Conservation (phyloP, 2,888 invertebrate genomes). For the Choreutis nemorana region DNA sequence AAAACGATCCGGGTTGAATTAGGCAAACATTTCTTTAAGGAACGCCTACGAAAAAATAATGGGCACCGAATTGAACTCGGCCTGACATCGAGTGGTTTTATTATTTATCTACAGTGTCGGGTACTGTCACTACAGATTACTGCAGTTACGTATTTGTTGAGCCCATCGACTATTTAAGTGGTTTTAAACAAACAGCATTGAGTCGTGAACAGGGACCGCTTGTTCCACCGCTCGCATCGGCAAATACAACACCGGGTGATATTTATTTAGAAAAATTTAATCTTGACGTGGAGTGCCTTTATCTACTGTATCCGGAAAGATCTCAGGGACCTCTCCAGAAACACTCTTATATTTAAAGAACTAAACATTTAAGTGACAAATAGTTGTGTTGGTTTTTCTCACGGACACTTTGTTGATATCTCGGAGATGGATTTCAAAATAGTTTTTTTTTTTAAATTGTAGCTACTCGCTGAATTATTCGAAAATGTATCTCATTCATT, state of each 20-base stretch:
- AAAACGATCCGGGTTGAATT: no score
- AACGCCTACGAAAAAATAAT: neutral
- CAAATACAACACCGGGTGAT: conserved; percentile 34
- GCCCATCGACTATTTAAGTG: conserved; percentile 45
- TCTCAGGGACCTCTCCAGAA: no score
- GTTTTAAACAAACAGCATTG: conserved; percentile 55
- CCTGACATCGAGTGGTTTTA: no score
- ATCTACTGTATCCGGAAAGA: conserved; percentile 44
- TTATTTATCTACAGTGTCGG: conserved; percentile 23
- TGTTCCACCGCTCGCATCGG: conserved; percentile 30
- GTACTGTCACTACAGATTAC: conserved; percentile 48
- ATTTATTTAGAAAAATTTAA: conserved; percentile 50
- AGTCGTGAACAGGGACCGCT: conserved; percentile 38
- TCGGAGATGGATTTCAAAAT: no score
- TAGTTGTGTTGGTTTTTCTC: conserved; percentile 38
- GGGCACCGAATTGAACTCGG: neutral
- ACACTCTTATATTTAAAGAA: conserved; percentile 12
- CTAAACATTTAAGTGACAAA: conserved; percentile 20
- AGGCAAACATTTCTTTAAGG: no score
- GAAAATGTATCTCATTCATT: no score
- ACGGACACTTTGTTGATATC: conserved; percentile 21
- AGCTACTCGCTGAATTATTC: no score
- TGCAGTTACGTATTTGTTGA: conserved; percentile 38
- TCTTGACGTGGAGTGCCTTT: conserved; percentile 42
- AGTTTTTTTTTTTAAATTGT: no score